A percentile compares a stretch with the other conserved stretches of the same genome.
Conservation (phyloP, 2,888 invertebrate genomes). For the Drosophila longiperda region DNA sequence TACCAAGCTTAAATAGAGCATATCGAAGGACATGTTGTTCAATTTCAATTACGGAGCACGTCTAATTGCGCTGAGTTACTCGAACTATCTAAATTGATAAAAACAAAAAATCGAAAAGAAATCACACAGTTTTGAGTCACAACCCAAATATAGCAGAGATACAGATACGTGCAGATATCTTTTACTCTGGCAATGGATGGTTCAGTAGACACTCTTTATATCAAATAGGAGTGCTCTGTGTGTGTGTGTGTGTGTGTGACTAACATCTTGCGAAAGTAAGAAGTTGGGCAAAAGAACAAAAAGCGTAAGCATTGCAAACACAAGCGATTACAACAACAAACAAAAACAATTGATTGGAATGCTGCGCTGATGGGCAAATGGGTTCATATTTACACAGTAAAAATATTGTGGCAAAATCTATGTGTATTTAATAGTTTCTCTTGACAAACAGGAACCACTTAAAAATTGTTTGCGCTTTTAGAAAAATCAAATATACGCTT, state of each 20-base stretch:
- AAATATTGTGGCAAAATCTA: conserved; percentile 35
- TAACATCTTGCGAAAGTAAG: conserved; percentile 67
- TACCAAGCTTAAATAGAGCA: conserved; percentile 48
- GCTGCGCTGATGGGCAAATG: conserved; percentile 49
- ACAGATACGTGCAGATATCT: conserved; percentile 40
- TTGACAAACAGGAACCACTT: conserved; percentile 39
- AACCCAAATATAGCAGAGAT: conserved; percentile 47
- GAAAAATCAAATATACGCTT: conserved; percentile 40
- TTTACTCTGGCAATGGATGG: conserved; percentile 22
- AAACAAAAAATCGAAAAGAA: conserved; percentile 21
- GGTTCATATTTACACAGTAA: conserved; percentile 55
- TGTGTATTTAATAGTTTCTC: conserved; percentile 16
- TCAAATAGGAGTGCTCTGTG: conserved; percentile 26
- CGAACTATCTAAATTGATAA: conserved; percentile 64
- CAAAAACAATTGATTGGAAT: conserved; percentile 32
- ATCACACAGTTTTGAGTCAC: conserved; percentile 44
- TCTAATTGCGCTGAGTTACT: conserved; percentile 50
- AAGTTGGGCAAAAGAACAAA: conserved; percentile 51
- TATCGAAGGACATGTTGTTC: conserved; percentile 53
- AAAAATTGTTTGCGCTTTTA: conserved; percentile 27
- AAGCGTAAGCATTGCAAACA: conserved; percentile 30
- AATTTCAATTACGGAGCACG: conserved; percentile 26
- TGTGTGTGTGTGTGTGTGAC: conserved; percentile 34
- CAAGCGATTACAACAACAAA: conserved; percentile 43
- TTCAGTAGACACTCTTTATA: conserved; percentile 46